Conservation (phyloP, 2,113 vertebrate genomes). For the Myiozetetes cayanensis region DNA sequence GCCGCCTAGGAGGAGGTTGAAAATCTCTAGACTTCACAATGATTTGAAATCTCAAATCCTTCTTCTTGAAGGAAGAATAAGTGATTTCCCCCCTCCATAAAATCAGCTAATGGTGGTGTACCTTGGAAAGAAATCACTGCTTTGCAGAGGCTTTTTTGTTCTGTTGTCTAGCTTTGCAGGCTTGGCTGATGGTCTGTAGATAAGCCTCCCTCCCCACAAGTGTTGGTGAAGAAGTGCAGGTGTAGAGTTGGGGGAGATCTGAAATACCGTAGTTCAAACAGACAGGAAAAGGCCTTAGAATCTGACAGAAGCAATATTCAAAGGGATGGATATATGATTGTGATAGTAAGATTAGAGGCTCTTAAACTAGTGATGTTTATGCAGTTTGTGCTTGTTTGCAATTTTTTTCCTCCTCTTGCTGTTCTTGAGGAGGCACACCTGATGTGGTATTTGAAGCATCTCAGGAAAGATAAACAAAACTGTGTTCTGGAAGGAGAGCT, state of each 20-base stretch:
- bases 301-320: background rate
- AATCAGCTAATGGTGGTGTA: background rate
- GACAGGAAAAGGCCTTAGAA: background rate
- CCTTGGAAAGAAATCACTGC: background rate
- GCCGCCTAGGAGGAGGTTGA: background rate
- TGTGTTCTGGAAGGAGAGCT: background rate
- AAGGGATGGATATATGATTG: background rate
- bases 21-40: background rate
- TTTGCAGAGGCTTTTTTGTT: background rate
- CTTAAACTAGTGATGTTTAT: background rate
- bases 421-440: background rate
- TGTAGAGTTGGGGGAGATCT: background rate
- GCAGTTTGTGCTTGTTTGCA: background rate
- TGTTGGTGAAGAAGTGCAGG: background rate
- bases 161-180: background rate
- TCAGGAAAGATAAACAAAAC: background rate
- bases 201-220: background rate
- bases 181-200: background rate
- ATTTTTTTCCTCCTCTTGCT: background rate
- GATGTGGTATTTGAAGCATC: background rate
- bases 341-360: background rate
- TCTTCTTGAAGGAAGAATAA: background rate
- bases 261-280: background rate
- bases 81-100: rapidly evolving
- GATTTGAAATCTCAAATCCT: background rate